Evolutionary conservation across 2,113 vertebrate species (phyloP).

Genomic region (Pangasianodon gigas): DNA sequence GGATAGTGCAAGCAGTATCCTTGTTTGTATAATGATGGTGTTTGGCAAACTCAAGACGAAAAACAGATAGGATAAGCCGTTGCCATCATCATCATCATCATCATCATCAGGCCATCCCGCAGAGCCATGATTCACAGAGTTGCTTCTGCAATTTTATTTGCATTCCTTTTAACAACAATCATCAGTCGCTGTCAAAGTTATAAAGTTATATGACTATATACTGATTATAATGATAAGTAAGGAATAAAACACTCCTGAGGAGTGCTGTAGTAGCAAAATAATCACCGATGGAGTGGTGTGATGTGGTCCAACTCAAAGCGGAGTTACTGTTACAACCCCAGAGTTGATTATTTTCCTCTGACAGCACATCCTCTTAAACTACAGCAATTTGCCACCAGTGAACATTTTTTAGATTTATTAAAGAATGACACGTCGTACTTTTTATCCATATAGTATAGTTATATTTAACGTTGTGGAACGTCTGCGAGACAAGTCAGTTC

Average conservation of each 20-base stretch:
- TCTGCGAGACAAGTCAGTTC: no score
- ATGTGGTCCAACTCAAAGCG: no score
- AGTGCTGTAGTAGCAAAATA: not conserved
- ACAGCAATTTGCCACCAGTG: no score
- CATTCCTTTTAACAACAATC: not conserved
- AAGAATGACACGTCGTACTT: no score
- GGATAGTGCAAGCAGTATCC: not conserved
- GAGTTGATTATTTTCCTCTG: no score
- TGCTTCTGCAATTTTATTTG: not conserved
- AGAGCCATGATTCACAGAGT: not conserved
- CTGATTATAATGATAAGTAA: no score
- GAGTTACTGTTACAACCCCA: no score
- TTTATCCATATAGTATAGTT: no score
- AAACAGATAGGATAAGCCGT: conserved; percentile 9
- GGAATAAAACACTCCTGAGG: not conserved
- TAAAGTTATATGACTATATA: not conserved
- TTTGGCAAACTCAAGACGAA: conserved; percentile 24
- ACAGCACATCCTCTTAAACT: no score
- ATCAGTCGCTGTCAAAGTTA: not conserved
- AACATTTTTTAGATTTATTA: no score
- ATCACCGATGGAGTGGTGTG: not conserved
- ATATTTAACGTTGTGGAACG: no score
- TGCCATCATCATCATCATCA: not conserved
- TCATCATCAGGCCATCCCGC: not conserved
- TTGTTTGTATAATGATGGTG: conserved; percentile 1